These are phyloP conservation scores for Daphoenositta chrysoptera DNA, from an alignment of 2,113 vertebrate species.

Conservation along the genomic window DNA sequence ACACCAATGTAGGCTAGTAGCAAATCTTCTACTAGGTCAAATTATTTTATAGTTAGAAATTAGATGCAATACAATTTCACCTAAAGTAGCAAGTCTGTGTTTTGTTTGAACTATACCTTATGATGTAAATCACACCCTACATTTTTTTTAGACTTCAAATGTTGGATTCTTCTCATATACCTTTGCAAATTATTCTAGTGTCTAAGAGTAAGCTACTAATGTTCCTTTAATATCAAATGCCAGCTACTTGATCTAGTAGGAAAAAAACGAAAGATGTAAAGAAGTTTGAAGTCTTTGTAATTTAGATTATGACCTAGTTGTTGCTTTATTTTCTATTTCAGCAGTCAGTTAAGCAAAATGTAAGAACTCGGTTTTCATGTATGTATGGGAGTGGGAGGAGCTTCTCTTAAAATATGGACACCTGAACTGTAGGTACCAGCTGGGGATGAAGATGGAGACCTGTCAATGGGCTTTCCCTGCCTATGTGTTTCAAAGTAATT, in stretches of 20 bases:
- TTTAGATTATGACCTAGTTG: not conserved
- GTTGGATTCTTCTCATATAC: not conserved
- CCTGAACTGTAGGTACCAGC: not conserved
- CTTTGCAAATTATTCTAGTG: not conserved
- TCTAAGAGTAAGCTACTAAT: not conserved
- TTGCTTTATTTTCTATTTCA: slow-evolving; percentile 4
- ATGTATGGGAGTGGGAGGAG: not conserved
- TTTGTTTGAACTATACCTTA: not conserved
- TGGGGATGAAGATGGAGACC: accelerated
- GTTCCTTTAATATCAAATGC: not conserved
- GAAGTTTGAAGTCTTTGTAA: not conserved
- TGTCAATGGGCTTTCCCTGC: not conserved
- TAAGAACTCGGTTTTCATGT: not conserved
- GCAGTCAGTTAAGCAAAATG: not conserved
- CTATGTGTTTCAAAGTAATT: accelerated
- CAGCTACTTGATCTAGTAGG: not conserved
- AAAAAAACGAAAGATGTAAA: not conserved
- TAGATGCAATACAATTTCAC: not conserved
- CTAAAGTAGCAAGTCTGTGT: not conserved
- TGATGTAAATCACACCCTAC: not conserved
- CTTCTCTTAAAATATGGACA: not conserved
- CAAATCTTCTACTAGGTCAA: not conserved
- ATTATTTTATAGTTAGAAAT: not conserved
- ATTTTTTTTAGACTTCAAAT: not conserved
- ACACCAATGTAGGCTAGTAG: not conserved